These are phyloP conservation scores for Caenorhabditis sp. DNA, from an alignment of 2,888 invertebrate species.

Conservation along the genomic window DNA sequence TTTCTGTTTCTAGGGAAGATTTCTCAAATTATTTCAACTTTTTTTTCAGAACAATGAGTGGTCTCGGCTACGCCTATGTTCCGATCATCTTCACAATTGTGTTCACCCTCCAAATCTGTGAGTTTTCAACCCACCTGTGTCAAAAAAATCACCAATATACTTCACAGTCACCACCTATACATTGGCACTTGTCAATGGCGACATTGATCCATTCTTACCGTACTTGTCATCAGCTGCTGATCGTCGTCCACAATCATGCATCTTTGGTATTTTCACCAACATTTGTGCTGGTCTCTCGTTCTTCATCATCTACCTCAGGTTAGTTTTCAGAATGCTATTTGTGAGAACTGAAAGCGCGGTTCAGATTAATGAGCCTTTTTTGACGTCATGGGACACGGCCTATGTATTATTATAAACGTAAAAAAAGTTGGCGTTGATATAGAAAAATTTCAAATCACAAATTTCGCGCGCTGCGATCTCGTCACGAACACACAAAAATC, in stretches of 20 bases:
- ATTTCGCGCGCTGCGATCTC: too few species aligned
- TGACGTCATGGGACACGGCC: too few species aligned
- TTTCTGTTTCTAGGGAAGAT: too few species aligned
- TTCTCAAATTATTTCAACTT: neutral
- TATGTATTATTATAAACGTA: too few species aligned
- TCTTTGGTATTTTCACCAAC: constrained; percentile 61
- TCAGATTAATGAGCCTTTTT: too few species aligned
- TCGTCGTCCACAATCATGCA: constrained; percentile 62
- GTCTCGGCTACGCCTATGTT: neutral
- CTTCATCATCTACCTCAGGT: constrained; percentile 60
- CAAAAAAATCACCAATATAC: neutral
- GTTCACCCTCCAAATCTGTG: neutral
- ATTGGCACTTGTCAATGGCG: constrained; percentile 58
- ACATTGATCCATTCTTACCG: constrained; percentile 69
- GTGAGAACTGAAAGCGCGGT: too few species aligned
- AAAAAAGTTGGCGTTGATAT: too few species aligned
- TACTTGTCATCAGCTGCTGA: constrained; percentile 68
- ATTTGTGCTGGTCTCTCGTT: constrained; percentile 51
- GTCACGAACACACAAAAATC: too few species aligned
- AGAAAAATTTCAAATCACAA: too few species aligned
- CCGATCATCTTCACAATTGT: neutral
- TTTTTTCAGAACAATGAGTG: neutral
- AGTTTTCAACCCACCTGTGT: neutral
- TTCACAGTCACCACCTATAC: constrained; percentile 57
- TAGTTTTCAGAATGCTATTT: neutral